Conservation (phyloP, 2,797 vertebrate species). For the Anas flavirostris region DNA sequence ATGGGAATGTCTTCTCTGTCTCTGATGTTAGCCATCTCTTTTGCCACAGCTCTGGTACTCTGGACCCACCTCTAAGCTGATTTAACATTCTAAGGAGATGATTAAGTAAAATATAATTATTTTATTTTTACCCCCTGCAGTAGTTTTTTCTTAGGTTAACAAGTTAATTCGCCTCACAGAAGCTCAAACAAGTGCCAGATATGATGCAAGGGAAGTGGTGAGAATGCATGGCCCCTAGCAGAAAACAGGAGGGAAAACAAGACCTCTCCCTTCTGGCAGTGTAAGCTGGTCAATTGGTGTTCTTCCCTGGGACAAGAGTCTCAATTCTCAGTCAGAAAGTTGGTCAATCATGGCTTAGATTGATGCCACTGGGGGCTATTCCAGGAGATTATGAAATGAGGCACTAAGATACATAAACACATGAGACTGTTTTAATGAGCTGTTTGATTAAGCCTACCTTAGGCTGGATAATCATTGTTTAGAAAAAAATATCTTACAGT, state of each 20-base stretch:
- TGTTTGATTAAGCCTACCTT: not conserved
- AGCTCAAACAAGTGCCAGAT: not conserved
- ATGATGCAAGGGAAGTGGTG: not conserved
- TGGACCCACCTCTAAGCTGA: not conserved
- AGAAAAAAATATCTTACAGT: not conserved
- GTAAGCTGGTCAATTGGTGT: not conserved
- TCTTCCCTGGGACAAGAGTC: not conserved
- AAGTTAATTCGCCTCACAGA: not conserved
- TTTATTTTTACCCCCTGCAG: not conserved
- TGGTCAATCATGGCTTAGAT: not conserved
- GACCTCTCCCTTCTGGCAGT: not conserved
- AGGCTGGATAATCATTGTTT: not conserved
- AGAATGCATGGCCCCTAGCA: not conserved
- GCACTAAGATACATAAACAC: not conserved
- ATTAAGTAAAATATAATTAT: not conserved
- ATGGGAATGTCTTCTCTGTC: not conserved
- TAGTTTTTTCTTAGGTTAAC: not conserved
- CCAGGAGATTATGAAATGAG: not conserved
- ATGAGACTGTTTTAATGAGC: not conserved
- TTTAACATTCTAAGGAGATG: not conserved
- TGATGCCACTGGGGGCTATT: not conserved
- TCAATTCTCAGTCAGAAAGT: not conserved
- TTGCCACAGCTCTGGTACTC: not conserved
- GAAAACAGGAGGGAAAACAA: not conserved
- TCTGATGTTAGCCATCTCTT: not conserved